These are phyloP conservation scores for Aplocera efformata DNA, from an alignment of 2,888 invertebrate genomes.

Conservation along the genomic window DNA sequence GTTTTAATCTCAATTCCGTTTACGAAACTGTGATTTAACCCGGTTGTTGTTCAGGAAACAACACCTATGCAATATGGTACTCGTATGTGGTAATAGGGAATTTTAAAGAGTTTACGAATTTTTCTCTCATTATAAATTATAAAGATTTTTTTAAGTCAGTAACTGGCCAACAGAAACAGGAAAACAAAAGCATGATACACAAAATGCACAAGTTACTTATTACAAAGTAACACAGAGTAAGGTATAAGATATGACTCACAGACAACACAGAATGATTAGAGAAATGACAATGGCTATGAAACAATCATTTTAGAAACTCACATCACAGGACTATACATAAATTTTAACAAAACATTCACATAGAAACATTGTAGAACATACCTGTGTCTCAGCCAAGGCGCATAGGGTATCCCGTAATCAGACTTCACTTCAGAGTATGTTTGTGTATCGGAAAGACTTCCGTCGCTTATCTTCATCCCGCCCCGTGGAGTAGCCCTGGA, in stretches of 20 bases:
- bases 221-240: slow-evolving; percentile 19
- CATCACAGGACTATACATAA: slow-evolving; percentile 24
- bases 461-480: slow-evolving; percentile 84
- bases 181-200: slow-evolving; percentile 50
- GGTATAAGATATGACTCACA: slow-evolving; percentile 27
- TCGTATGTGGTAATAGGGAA: too few species aligned
- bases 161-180: slow-evolving; percentile 62
- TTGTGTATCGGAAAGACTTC: slow-evolving; percentile 92
- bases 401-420: slow-evolving; percentile 90
- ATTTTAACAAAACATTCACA: slow-evolving; percentile 31
- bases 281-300: slow-evolving; percentile 35
- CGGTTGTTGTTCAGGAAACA: too few species aligned
- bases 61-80: too few species aligned
- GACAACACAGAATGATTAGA: slow-evolving; percentile 28
- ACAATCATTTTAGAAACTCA: slow-evolving; percentile 14
- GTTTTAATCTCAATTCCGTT: too few species aligned
- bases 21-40: too few species aligned
- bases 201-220: slow-evolving; percentile 30
- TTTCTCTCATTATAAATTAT: not conserved
- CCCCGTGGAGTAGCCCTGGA: slow-evolving; percentile 72
- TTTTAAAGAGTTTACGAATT: too few species aligned
- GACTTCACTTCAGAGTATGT: slow-evolving; percentile 86
- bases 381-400: slow-evolving; percentile 93
- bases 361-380: slow-evolving; percentile 39
- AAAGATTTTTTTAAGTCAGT: slow-evolving; percentile 20